Base-by-base conservation (phyloP, 2,888 invertebrate species). In the Drosophila mimica region DNA sequence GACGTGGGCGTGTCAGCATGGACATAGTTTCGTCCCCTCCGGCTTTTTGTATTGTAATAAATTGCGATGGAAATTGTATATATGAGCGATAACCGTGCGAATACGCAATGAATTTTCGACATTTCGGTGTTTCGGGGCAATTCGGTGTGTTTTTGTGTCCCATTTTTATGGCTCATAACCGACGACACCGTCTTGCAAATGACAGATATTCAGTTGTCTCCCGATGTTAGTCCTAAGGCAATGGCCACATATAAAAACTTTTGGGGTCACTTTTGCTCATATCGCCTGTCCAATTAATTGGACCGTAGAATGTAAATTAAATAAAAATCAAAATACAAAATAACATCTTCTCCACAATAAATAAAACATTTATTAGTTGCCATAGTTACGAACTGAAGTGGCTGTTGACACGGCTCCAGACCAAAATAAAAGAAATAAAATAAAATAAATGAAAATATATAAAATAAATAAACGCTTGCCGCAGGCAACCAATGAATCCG, bases 101-200 rank as follows among this genome's bases (percentile, higher is more conserved):
- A 62, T 70, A 64, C 71, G 75, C 72, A 79, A 79, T 72, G 72
- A 76, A 60, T 67, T 59, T 60, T 62, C 57, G 40, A 70, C 79
- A 56, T 65, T 56, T 58, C 36, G 38, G 34, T 31, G 43, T 64
- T 62, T 51, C 43, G 17, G 53, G 9, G 36, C 58, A 60, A 63
- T 63, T 46, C 56, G 46, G 30, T 36, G 59, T 53, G 69, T 65
- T 62, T 59, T 53, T 65, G 53, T 64, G 48, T 53, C 52, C 54
- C 70, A 70, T 58, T 86, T 84, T 84, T 84, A 88, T 86, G 76
- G 84, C 61, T 63, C 83, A 86, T 84, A 88, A 82, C 82, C 67
- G 60, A 65, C 28, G 46, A 67, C 71, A 80, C 72, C 66, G 76
- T 70, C 81, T 74, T 72, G 52, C 66, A 70, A 87, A 75, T 84